phyloP scores from a whole-genome alignment of 2,113 vertebrate genomes.

The Mesembrinibis cayennensis region DNA sequence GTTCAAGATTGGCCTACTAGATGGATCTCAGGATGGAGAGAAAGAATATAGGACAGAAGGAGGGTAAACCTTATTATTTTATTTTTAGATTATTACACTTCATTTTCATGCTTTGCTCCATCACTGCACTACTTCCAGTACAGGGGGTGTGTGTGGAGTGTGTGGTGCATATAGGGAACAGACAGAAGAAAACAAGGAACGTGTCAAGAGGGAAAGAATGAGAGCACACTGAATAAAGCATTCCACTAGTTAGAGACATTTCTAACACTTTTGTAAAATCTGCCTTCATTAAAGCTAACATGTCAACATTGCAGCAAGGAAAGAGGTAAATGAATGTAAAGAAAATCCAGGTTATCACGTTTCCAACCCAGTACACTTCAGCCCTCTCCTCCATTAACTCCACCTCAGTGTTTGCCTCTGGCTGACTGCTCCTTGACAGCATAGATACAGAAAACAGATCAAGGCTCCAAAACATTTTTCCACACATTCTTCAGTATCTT shows the following conservation, averaged over 20 bases:
- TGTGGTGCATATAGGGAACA: background rate
- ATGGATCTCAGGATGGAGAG: background rate
- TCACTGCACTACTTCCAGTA: background rate
- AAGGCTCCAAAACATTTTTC: slow-evolving; percentile 23
- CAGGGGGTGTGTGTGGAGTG: too few species aligned
- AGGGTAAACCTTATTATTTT: background rate
- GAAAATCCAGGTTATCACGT: slow-evolving; percentile 11
- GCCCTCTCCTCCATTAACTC: slow-evolving; percentile 19
- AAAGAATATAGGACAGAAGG: background rate
- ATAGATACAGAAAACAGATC: background rate
- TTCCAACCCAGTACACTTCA: slow-evolving; percentile 9
- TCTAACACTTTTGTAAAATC: background rate
- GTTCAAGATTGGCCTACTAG: background rate
- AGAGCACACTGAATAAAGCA: background rate
- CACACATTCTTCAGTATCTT: background rate
- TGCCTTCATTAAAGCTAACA: background rate
- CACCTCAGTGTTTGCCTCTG: background rate
- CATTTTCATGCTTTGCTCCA: slow-evolving; percentile 12
- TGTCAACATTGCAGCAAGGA: background rate
- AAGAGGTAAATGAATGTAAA: background rate
- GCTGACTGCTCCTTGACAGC: background rate
- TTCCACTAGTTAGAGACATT: slow-evolving; percentile 4
- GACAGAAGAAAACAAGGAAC: background rate
- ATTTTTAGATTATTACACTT: background rate
- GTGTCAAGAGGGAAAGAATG: background rate